Conservation (phyloP, 1,140 invertebrate species). For the Pseudomyrmex sp. region DNA sequence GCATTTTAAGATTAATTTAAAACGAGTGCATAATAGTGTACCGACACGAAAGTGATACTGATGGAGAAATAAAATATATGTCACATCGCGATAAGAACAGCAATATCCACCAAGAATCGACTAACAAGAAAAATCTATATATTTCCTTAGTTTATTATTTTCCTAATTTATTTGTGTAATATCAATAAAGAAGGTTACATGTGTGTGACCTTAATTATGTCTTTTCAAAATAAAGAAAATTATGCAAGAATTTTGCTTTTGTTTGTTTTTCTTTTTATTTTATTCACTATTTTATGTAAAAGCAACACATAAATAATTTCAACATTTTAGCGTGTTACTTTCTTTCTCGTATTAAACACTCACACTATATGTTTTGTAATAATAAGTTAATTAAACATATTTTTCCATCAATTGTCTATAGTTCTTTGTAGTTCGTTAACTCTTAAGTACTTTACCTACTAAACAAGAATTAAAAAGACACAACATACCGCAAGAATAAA, state of each 20-base stretch:
- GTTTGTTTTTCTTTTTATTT: too few relatives aligned
- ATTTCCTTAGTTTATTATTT: neutral
- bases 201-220: too few relatives aligned
- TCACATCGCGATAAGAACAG: conserved; percentile 20
- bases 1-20: conserved; percentile 27
- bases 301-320: neutral
- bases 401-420: neutral
- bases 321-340: neutral
- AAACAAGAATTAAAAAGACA: neutral
- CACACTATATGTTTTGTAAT: too few relatives aligned
- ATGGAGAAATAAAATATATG: conserved; percentile 32
- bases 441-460: neutral
- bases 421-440: neutral
- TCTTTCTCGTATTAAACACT: neutral
- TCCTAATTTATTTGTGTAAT: neutral
- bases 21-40: conserved; percentile 1
- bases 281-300: neutral
- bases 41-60: conserved; percentile 37
- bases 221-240: too few relatives aligned
- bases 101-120: neutral
- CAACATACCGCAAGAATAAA: conserved; percentile 28
- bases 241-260: too few relatives aligned
- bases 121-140: neutral
- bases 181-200: neutral
- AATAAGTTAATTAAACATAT: neutral